Base-by-base conservation (phyloP, 1,140 invertebrate genomes). In the Megalopta genalis region DNA sequence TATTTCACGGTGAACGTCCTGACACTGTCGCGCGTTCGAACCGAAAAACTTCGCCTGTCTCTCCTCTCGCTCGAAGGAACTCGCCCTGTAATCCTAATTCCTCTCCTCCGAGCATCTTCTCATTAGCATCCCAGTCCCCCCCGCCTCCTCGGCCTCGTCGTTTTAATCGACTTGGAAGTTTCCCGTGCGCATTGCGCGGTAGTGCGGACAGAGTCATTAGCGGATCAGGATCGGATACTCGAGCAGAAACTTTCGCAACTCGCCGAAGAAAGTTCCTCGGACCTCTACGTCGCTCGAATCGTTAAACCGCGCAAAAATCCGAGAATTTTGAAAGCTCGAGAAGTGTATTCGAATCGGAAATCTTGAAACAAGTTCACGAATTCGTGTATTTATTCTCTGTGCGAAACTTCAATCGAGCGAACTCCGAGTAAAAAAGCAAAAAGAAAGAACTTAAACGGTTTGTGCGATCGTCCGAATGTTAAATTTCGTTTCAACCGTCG, bases 1-100 rank as follows among this genome's bases (percentile, higher is more conserved):
- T 88, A 86, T 63, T 82, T 81, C 64, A 81, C 67, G 86, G 78
- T 80, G 75, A 75, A 82, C 74, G 25, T 84, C 83, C 72, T 87
- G 81, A 88, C 86, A 81, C 76, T 73, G 79, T 87, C 86, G 79
- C 73, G 76, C 76, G 52, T 79, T 75, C 68, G 23, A 68, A 63
- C 74, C 71, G 65, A 75, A 86, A 75, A 86, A 85, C 66, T 67
- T 32, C 52, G 60, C 23, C 67, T 63, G 62, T 71, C 59, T 46
- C 63, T 59, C 66, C 66, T 85, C 82, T 71, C 65, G 69, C 71
- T 79, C 52, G 23, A n/a, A 60, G 60, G 49, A 80, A 85, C 83
- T 80, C 80, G 83, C 80, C 68, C 63, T 67, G 84, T 78, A 86
- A 82, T 65, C 74, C 63, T 84, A 85, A 85, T 84, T 85, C 68